These are phyloP conservation scores for Luffia ferchaultella DNA, from an alignment of 2,888 invertebrate genomes.

Conservation along the genomic window DNA sequence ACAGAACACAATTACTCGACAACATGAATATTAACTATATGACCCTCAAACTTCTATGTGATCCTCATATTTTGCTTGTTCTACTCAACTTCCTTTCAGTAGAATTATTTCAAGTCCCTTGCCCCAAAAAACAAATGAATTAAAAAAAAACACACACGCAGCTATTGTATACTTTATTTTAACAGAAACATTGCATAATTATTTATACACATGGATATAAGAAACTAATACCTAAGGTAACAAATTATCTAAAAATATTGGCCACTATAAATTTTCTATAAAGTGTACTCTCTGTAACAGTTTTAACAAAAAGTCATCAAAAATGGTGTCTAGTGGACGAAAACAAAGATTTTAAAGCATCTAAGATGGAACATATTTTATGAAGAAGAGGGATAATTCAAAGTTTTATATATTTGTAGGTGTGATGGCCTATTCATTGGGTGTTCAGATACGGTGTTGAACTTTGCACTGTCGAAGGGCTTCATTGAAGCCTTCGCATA, in stretches of 20 bases:
- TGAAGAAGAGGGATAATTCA: neutral
- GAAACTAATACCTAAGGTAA: neutral
- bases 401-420: neutral
- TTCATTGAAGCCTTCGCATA: constrained; percentile 98
- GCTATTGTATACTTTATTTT: neutral
- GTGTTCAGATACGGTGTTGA: constrained; percentile 71
- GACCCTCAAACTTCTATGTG: no score
- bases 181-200: neutral
- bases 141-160: neutral
- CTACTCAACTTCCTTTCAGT: no score
- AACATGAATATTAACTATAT: no score
- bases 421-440: neutral
- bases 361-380: no score
- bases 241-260: constrained; percentile 4
- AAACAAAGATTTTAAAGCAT: no score
- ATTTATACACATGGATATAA: no score
- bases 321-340: no score
- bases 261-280: constrained; percentile 7
- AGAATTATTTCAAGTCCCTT: no score
- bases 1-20: no score
- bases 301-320: constrained; percentile 1
- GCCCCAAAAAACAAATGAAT: no score
- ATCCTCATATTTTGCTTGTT: no score
- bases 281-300: constrained; percentile 21
- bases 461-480: constrained; percentile 95